phyloP scores from a whole-genome alignment of 2,888 invertebrate species.

The Nysson spinosus region DNA sequence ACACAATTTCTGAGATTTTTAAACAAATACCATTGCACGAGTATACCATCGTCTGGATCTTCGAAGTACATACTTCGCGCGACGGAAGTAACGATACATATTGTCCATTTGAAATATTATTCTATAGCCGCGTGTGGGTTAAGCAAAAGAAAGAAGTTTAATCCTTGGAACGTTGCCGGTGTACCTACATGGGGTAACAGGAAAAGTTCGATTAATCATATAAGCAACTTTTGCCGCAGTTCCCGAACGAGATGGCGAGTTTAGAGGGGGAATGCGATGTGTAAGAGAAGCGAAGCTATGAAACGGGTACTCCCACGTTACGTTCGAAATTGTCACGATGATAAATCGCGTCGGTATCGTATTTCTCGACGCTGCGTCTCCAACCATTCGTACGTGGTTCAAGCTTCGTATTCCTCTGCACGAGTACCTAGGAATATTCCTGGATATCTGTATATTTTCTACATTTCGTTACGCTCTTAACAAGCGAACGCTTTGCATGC shows the following conservation, averaged over 20 bases:
- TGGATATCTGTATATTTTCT: constrained; percentile 28
- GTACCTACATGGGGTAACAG: constrained; percentile 10
- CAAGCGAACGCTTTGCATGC: constrained; percentile 30
- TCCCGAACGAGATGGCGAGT: constrained; percentile 36
- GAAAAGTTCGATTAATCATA: constrained; percentile 61
- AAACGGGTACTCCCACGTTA: constrained; percentile 31
- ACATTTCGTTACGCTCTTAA: constrained; percentile 25
- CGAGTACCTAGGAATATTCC: constrained; percentile 12
- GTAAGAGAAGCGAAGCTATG: constrained; percentile 13
- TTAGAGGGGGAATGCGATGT: constrained; percentile 6
- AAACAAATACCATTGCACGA: too few species aligned
- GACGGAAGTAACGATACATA: constrained; percentile 13
- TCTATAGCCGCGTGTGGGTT: neutral
- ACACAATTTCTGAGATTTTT: too few species aligned
- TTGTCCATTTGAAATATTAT: constrained; percentile 29
- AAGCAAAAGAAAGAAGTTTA: constrained; percentile 34
- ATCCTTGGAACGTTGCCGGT: constrained; percentile 42
- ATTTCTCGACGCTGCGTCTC: constrained; percentile 47
- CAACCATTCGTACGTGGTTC: constrained; percentile 40
- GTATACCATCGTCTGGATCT: too few species aligned
- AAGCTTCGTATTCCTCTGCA: constrained; percentile 19
- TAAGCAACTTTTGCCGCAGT: constrained; percentile 56
- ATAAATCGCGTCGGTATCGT: constrained; percentile 61
- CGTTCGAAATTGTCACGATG: constrained; percentile 61
- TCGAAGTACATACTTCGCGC: constrained; percentile 11